Base-by-base conservation (phyloP, 92 coral and sea anemone species). In the Galaxea fascicularis region DNA sequence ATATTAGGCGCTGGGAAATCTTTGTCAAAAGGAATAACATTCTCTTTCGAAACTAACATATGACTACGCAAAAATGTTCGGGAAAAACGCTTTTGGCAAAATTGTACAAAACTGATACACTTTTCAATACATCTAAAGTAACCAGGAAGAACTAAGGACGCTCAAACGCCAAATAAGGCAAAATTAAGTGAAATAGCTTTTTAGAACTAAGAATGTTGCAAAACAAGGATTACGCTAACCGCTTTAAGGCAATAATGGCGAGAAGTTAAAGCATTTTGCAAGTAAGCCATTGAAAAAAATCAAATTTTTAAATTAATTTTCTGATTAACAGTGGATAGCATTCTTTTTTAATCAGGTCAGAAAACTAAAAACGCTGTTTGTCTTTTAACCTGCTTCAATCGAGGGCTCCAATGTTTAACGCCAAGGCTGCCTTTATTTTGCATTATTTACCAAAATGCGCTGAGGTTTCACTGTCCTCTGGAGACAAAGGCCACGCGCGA, bases 371-470 rank as follows among this genome's bases (percentile, higher is more conserved):
- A 18, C 28, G 45, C 47, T 46, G 52, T 45, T 79, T 51, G 47
- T 28, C 30, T 65, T 79, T 66, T 21, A 7, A 66, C 65, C 64
- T 39, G 84, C 35, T 28, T 49, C 29, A 52, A 27, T n/a, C 22
- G 52, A n/a, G n/a, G 51, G 65, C 76, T 20, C 9, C 53, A 29
- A 30, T 45, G 46, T 78, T 22, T 30, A n/a, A 16, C 35, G 60
- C 31, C 29, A 29, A 10, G 31, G 51, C 53, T 57, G 20, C 51
- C 68, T 41, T 28, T n/a, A n/a, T n/a, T n/a, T 11, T 10, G 25
- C 20, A 52, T 67, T 53, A 63, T 4, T 27, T 9, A 31, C 10
- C 28, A 47, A 29, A 47, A 13, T 14, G 4, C 63, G 24, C 30
- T 8, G 9, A 25, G 44, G 21, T 27, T 63, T 64, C 73, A 25